These are phyloP conservation scores for Rosalia funebris DNA, from an alignment of 2,888 invertebrate genomes.

Conservation along the genomic window DNA sequence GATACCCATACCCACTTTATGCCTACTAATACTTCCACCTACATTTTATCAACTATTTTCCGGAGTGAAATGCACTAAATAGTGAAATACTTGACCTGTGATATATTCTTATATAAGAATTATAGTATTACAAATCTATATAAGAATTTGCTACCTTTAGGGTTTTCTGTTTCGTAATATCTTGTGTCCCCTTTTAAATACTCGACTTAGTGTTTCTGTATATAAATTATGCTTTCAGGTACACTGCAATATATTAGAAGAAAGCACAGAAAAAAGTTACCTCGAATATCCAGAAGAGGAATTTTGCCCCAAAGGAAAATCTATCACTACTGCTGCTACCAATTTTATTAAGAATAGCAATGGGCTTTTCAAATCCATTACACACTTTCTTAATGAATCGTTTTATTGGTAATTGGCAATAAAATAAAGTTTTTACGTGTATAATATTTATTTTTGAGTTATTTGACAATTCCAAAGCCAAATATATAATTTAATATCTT, in stretches of 20 bases:
- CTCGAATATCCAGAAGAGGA: slow-evolving; percentile 43
- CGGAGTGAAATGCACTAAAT: too few species aligned
- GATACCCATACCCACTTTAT: too few species aligned
- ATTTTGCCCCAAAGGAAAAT: slow-evolving; percentile 26
- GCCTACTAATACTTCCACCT: too few species aligned
- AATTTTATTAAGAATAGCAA: slow-evolving; percentile 32
- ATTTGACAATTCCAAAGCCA: slow-evolving; percentile 28
- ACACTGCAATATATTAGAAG: slow-evolving; percentile 32
- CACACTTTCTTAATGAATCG: slow-evolving; percentile 51
- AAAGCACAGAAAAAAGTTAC: slow-evolving; percentile 33
- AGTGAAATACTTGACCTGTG: too few species aligned
- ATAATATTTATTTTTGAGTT: slow-evolving; percentile 29
- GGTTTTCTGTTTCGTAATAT: too few species aligned
- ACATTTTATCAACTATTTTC: too few species aligned
- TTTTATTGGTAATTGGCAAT: slow-evolving; percentile 50
- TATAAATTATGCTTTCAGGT: slow-evolving; percentile 33
- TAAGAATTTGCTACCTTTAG: too few species aligned
- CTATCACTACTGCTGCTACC: slow-evolving; percentile 21
- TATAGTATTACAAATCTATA: too few species aligned
- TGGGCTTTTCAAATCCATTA: slow-evolving; percentile 43
- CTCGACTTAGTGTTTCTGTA: too few species aligned
- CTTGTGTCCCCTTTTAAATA: too few species aligned
- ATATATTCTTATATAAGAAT: too few species aligned
- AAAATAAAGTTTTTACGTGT: slow-evolving; percentile 14
- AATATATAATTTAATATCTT: slow-evolving; percentile 29